Base-by-base conservation (phyloP, 2,888 invertebrate genomes). In the Glaucopsyche alexis region DNA sequence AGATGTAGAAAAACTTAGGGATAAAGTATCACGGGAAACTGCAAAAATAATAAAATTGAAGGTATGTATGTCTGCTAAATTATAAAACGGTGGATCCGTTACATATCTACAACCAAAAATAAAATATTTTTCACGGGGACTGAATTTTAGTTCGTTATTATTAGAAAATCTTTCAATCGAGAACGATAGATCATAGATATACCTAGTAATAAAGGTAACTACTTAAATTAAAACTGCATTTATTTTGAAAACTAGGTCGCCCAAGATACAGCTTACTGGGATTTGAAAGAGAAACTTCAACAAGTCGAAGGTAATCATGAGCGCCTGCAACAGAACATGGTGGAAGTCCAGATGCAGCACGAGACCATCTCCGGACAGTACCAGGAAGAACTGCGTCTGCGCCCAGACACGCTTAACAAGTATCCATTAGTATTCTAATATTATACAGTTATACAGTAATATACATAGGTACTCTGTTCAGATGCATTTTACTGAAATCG, bases 251-350 rank as follows among this genome's bases (percentile, higher is more conserved):
- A 66, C 19, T 75, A 91, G 92, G 91, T 92, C 42, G 86, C 87
- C 1, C 91, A 91, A 80, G 90, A 91, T 77, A 86, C 90, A 0
- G 86, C 89, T 0, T 90, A 88, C 76, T 91, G 90, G 91, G 89
- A 91, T 74, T 71, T 89, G 70, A 85, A 86, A 76, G 89, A 91
- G 77, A 85, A 86, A 77, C 79, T 89, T 67, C 83, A 85, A 47
- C 85, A 87, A 75, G 80, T 86, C 47, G 84, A 87, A 75, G 83
- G 82, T 71, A 86, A 87, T 78, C 87, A 87, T 79, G 91, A 90
- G 80, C 83, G 86, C 0, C 83, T 91, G 71, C 90, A 90, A 77
- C 88, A 86, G 78, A 91, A 91, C 79, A 89, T 91, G 89, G 81
- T 91, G 66, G 87, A 90, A 19, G 83, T 89, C 47, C 91, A 91